Base-by-base conservation (phyloP, 2,797 vertebrate species). In the Anabas testudineus region DNA sequence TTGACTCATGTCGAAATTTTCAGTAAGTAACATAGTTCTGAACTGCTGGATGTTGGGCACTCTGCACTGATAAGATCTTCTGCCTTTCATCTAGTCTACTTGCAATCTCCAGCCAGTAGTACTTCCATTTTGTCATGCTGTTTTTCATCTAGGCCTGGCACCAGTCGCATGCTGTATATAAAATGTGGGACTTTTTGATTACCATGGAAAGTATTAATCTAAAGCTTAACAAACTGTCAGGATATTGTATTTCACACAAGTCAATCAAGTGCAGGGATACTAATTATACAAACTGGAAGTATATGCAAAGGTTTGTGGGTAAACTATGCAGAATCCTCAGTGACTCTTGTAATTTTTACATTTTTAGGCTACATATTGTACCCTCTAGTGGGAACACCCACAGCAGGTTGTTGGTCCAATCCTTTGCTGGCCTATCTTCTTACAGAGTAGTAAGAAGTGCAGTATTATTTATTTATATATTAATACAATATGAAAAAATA, bases 51-150 rank as follows among this genome's bases (percentile, higher is more conserved):
- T 72, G 66, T 71, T 63, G 65, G 10, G 48, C 55, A 51, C 19
- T 3, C 1, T 4, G 13, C 56, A 36, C 7, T 30, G 82, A 85
- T 87, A 77, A 67, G 61, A 77, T 87, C 74, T 80, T 63, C 67
- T 53, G 61, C 78, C 70, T 86, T 85, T 83, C 76, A 83, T 86
- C 71, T 74, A 19, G 76, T 79, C 53, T 72, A 42, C 46, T 76
- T 71, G 71, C 66, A 73, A 79, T 83, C 76, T 82, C 34, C 52
- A 60, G 24, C 51, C 58, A 55, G 76, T 79, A 76, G 70, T 47
- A 80, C 71, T 82, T 88, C 80, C 77, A 83, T 87, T 80, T 78
- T 81, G 59, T 71, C 67, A 45, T 61, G 78, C 68, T 84, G 55
- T 66, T 84, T 83, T 80, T 77, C 41, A 72, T 83, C 82, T 61